These are phyloP conservation scores for Graphium colonna DNA, from an alignment of 2,888 invertebrate genomes.

Conservation along the genomic window DNA sequence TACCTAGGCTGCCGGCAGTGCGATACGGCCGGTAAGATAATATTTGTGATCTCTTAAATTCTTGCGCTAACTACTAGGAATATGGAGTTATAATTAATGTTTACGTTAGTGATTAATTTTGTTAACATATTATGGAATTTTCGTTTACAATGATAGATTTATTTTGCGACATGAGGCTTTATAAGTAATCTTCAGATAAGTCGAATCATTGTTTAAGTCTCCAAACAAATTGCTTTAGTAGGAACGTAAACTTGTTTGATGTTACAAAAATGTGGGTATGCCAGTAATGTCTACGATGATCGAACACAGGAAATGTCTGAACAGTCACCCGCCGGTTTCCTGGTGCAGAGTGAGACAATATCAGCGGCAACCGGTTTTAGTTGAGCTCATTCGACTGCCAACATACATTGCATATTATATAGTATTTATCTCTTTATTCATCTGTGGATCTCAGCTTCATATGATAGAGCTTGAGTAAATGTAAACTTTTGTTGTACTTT, in stretches of 20 bases:
- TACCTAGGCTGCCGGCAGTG: slow-evolving; percentile 23
- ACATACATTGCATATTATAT: slow-evolving; percentile 7
- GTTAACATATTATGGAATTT: neutral
- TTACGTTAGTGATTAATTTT: neutral
- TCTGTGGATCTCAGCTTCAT: too few relatives aligned
- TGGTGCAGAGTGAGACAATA: slow-evolving; percentile 75
- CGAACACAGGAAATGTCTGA: slow-evolving; percentile 73
- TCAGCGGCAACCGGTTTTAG: slow-evolving; percentile 69
- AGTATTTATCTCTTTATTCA: too few relatives aligned
- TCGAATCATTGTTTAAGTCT: neutral
- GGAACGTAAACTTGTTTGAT: neutral
- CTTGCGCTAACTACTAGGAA: neutral
- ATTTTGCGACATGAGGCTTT: neutral
- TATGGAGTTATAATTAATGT: neutral
- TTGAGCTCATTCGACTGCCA: slow-evolving; percentile 54
- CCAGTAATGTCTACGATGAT: slow-evolving; percentile 45
- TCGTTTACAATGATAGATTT: neutral
- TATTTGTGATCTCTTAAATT: slow-evolving; percentile 3
- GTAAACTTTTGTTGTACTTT: too few relatives aligned
- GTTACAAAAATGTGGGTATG: slow-evolving; percentile 39
- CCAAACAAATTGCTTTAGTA: neutral
- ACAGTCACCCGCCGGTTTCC: slow-evolving; percentile 66
- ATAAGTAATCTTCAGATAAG: neutral
- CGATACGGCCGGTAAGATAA: slow-evolving; percentile 11
- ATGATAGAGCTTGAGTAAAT: too few relatives aligned